Percentiles rank a stretch among this genome's conserved stretches.
Evolutionary conservation across 2,888 invertebrate genomes (phyloP).

Genomic region (Amblyteles armatorius): DNA sequence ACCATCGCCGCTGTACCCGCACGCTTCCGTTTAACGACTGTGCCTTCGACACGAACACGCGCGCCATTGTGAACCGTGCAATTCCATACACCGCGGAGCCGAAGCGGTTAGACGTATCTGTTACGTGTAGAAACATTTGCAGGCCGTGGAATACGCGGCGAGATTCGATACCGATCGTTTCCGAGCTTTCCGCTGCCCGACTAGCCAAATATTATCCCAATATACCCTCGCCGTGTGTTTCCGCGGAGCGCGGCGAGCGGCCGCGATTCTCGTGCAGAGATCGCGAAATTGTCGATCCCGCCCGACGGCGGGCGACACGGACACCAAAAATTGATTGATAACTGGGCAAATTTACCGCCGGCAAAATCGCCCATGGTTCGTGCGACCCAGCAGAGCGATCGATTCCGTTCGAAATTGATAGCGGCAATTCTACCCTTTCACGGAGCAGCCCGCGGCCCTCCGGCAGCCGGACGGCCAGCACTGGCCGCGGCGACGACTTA

Average conservation of each 20-base stretch:
- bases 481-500: conserved; percentile 3
- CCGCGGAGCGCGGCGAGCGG: background rate
- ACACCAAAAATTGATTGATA: background rate
- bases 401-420: conserved; percentile 40
- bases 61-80: background rate
- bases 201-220: conserved; percentile 3
- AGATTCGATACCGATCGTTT: conserved; percentile 42
- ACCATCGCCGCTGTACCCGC: conserved; percentile 16
- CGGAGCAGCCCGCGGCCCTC: background rate
- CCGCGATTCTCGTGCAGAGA: background rate
- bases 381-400: conserved; percentile 7
- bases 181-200: background rate
- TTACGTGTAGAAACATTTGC: conserved; percentile 22
- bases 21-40: conserved; percentile 1
- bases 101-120: conserved; percentile 13
- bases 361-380: background rate
- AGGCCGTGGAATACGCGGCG: background rate
- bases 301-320: background rate
- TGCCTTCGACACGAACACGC: background rate
- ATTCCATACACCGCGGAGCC: background rate
- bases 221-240: background rate
- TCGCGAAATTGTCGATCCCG: background rate
- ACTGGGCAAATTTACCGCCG: background rate
- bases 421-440: conserved; percentile 30
- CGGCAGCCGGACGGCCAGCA: background rate